A percentile compares a stretch with the other conserved stretches of the same genome.
These are phyloP conservation scores for Drosophila prostipennis DNA, from an alignment of 2,888 invertebrate species.

Conservation along the genomic window DNA sequence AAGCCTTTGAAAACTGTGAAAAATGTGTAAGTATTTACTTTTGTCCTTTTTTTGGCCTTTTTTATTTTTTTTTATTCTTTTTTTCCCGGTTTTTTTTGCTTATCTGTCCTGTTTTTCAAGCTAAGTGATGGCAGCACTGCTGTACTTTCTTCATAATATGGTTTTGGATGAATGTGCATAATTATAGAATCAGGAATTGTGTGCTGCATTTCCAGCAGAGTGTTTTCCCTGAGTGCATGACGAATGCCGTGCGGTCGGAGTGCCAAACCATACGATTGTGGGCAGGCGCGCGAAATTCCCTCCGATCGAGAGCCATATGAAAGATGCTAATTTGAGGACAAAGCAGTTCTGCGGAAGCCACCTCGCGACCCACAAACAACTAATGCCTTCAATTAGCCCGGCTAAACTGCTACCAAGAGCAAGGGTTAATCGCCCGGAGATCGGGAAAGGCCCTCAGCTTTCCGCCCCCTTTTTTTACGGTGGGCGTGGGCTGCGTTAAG, in stretches of 20 bases:
- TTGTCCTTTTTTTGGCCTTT: no score
- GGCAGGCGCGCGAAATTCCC: constrained; percentile 46
- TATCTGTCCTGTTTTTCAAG: no score
- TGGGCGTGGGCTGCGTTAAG: constrained; percentile 73
- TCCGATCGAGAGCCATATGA: constrained; percentile 53
- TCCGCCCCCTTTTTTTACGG: constrained; percentile 13
- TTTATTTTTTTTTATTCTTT: no score
- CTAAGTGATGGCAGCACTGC: no score
- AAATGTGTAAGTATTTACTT: no score
- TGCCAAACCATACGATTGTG: constrained; percentile 69
- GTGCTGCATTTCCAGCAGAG: background rate
- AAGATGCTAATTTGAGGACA: constrained; percentile 72
- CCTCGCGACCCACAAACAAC: constrained; percentile 76
- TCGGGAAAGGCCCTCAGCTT: constrained; percentile 50
- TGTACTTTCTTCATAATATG: background rate
- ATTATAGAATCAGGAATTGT: background rate
- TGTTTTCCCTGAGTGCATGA: constrained; percentile 39
- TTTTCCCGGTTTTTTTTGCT: no score
- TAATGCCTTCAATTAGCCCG: constrained; percentile 77
- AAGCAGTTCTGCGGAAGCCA: constrained; percentile 63
- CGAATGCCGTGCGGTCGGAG: constrained; percentile 52
- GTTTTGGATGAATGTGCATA: background rate
- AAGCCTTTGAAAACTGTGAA: no score
- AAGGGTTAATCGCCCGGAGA: constrained; percentile 65
- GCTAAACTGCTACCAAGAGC: constrained; percentile 48